Base-by-base conservation (phyloP, 2,797 vertebrate species). In the Morelia viridis region DNA sequence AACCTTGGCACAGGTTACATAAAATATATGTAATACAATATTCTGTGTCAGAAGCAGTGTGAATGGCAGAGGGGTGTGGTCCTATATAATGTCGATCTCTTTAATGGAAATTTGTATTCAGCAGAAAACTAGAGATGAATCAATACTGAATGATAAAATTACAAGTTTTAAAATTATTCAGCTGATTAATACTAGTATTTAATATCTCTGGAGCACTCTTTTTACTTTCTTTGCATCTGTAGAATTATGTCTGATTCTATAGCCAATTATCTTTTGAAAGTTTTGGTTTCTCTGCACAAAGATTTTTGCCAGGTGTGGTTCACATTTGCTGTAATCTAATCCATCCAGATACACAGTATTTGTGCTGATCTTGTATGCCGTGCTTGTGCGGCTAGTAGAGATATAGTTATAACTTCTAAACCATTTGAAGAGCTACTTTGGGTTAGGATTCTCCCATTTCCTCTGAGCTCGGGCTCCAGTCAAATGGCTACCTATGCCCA, bases 251-350 rank as follows among this genome's bases (percentile, higher is more conserved):
- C 92, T 4, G 9, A 0, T 83, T 60, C n/a, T 62, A 28, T 80
- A 93, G 94, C 87, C 86, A 3, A 13, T 93, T 3, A 68, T 84
- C 1, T 17, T 95, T 58, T 13, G 92, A 89, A 92, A 93, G 92
- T 83, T 13, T 17, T 26, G 24, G 4, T 64, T 83, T 56, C 15
- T 64, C 15, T 5, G 58, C 58, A 17, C 58, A 15, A 60, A 35
- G 4, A 28, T 31, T 17, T 57, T n/a, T 35, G 15, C 17, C 15
- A 1, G 17, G 58, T 4, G 58, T 15, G 3, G 17, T 17, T 60
- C 17, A 15, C 3, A 60, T 15, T 17, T 60, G 58, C 15, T 5
- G 58, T 17, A 60, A 19, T 60, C 58, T 15, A 60, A 60, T 60
- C 58, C 58, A 60, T 17, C 15, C 58, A 60, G 58, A 60, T 58